A percentile compares a stretch with the other conserved stretches of the same genome.
Evolutionary conservation across 30 jellyfish, hydroid and myxozoan species (phyloP).

Genomic region (Aurelia coerulea): DNA sequence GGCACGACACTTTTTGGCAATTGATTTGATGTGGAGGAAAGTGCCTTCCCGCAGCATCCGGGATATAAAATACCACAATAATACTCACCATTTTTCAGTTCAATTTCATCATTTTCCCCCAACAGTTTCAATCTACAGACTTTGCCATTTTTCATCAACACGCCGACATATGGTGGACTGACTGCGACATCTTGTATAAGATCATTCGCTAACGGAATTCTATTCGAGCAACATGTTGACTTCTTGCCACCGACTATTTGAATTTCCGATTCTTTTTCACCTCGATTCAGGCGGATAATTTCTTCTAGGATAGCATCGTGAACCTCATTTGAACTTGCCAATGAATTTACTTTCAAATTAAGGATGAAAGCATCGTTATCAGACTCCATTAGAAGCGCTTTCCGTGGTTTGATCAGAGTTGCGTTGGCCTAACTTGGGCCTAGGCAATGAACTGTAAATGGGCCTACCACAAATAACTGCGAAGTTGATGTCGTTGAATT

Average conservation of each 20-base stretch:
- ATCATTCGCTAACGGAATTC: slow-evolving; percentile 22
- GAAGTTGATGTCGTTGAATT: too few species aligned
- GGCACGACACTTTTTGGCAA: too few species aligned
- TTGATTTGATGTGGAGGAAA: too few species aligned
- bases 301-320: slow-evolving; percentile 53
- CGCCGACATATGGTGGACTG: slow-evolving; percentile 54
- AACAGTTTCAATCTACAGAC: slow-evolving; percentile 35
- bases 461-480: too few species aligned
- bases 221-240: neutral
- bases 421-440: neutral
- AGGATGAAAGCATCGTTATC: slow-evolving; percentile 14
- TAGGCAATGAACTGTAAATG: slow-evolving; percentile 5
- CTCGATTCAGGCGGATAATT: slow-evolving; percentile 11
- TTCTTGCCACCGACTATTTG: neutral
- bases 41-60: too few species aligned
- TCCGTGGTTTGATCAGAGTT: neutral
- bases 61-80: too few species aligned
- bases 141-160: slow-evolving; percentile 52
- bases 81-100: neutral
- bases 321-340: slow-evolving; percentile 22
- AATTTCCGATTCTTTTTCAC: slow-evolving; percentile 1
- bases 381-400: slow-evolving; percentile 30
- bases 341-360: slow-evolving; percentile 4
- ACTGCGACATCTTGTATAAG: slow-evolving; percentile 31
- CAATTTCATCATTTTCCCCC: neutral